A percentile compares a stretch with the other conserved stretches of the same genome.
These are phyloP conservation scores for Ochotona princeps DNA, from an alignment of 2,113 vertebrate genomes.

Conservation along the genomic window DNA sequence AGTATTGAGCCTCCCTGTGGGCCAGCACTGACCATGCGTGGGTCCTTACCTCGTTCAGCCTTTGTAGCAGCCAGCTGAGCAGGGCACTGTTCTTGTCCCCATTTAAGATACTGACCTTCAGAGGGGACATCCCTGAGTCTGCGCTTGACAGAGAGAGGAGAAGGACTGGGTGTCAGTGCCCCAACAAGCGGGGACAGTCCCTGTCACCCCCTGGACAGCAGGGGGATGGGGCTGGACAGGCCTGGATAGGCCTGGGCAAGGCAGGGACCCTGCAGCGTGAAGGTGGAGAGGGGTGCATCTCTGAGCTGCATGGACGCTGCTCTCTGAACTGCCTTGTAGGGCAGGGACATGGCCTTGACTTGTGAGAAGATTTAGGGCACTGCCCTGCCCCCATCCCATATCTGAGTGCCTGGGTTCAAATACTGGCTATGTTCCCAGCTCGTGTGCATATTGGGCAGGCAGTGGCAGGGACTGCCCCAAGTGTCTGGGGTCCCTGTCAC, in stretches of 20 bases:
- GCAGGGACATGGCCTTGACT: no score
- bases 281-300: background rate
- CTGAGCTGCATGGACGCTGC: background rate
- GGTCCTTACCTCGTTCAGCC: background rate
- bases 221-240: background rate
- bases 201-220: background rate
- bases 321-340: background rate
- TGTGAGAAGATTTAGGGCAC: no score
- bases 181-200: background rate
- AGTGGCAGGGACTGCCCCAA: no score
- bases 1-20: background rate
- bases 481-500: no score
- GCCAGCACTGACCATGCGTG: background rate
- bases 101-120: background rate
- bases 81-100: background rate
- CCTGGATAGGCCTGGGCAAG: background rate
- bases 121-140: background rate
- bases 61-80: background rate
- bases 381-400: no score
- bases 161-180: background rate
- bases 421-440: no score
- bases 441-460: no score
- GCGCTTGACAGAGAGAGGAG: background rate
- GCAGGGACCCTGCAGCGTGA: fast-evolving
- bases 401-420: no score